These are phyloP conservation scores for Armadillidium nasatum DNA, from an alignment of 1,140 invertebrate species.

Conservation along the genomic window DNA sequence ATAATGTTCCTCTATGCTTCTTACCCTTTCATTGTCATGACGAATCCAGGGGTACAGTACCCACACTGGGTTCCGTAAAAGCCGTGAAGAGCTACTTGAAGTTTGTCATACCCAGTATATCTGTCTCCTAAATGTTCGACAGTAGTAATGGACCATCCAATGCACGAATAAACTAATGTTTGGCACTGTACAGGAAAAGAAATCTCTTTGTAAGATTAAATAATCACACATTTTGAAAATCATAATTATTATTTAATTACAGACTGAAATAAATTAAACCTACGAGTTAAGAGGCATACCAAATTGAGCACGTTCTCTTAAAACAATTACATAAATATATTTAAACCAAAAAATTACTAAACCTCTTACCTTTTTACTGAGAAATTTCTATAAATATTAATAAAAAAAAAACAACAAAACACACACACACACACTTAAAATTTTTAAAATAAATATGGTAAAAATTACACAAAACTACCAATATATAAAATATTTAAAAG, in stretches of 20 bases:
- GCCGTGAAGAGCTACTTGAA: slow-evolving; percentile 48
- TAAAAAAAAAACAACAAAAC: no score
- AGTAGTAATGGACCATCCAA: slow-evolving; percentile 59
- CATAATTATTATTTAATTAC: background rate
- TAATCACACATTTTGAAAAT: background rate
- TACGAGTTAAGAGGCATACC: background rate
- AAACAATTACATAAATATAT: no score
- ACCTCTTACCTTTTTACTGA: no score
- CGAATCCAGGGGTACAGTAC: slow-evolving; percentile 51
- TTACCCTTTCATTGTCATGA: slow-evolving; percentile 50
- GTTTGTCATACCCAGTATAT: slow-evolving; percentile 61
- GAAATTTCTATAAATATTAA: no score
- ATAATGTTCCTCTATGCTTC: background rate
- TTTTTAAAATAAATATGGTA: no score
- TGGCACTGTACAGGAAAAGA: slow-evolving; percentile 30
- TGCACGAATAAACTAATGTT: slow-evolving; percentile 34
- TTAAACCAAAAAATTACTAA: no score
- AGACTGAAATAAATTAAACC: background rate
- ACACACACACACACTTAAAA: no score
- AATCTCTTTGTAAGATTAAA: background rate
- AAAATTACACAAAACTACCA: no score
- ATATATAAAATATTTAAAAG: no score
- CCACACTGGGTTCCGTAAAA: slow-evolving; percentile 52
- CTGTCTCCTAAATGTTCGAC: slow-evolving; percentile 70
- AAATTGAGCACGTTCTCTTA: no score